Percentiles rank a stretch among this genome's conserved stretches.
These are phyloP conservation scores for Drosophila hamatofila DNA, from an alignment of 2,888 invertebrate genomes.

Conservation along the genomic window DNA sequence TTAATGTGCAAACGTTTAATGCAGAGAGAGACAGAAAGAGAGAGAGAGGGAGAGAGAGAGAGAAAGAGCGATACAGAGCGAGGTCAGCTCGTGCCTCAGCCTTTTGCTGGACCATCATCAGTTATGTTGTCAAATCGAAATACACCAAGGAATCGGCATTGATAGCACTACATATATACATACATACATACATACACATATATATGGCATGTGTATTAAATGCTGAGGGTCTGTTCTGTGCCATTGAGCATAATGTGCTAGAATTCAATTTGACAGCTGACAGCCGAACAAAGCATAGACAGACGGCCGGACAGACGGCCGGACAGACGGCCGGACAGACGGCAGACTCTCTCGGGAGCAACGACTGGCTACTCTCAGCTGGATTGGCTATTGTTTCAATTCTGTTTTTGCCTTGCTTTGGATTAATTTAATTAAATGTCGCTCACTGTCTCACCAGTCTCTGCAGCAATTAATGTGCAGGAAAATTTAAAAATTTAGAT, in stretches of 20 bases:
- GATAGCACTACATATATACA: neutral
- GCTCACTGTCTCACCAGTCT: neutral
- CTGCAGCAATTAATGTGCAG: slow-evolving; percentile 24
- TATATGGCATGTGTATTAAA: slow-evolving; percentile 15
- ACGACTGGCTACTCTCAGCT: slow-evolving; percentile 7
- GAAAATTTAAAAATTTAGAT: slow-evolving; percentile 33
- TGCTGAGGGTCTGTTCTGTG: slow-evolving; percentile 28
- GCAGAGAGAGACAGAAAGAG: slow-evolving; percentile 22
- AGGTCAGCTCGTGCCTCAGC: neutral
- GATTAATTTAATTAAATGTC: slow-evolving; percentile 35
- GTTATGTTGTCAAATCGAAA: slow-evolving; percentile 58
- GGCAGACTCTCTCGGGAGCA: neutral
- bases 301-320: neutral
- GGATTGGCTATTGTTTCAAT: slow-evolving; percentile 36
- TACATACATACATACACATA: too few species aligned
- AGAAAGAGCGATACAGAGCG: neutral
- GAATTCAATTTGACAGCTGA: slow-evolving; percentile 67
- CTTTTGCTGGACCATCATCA: slow-evolving; percentile 44
- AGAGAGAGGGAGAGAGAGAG: neutral
- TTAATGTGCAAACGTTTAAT: slow-evolving; percentile 58
- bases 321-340: slow-evolving; percentile 5
- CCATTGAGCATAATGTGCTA: slow-evolving; percentile 39
- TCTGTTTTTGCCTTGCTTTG: neutral
- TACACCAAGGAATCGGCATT: slow-evolving; percentile 55
- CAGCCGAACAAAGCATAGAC: slow-evolving; percentile 39